Conservation (phyloP, 2,888 invertebrate species). For the Eupithecia subfuscata region DNA sequence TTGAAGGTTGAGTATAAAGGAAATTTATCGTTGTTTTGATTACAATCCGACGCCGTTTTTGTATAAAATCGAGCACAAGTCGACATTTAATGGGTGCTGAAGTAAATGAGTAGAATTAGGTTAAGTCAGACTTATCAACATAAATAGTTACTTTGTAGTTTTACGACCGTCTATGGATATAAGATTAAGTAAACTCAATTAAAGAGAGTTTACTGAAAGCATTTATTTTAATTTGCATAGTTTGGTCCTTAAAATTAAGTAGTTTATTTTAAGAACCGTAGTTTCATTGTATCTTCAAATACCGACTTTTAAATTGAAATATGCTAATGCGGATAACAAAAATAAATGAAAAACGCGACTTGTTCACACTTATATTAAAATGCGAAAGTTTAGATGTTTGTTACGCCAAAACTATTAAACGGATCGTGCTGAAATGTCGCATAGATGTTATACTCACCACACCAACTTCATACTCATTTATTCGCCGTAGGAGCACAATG, state of each 20-base stretch:
- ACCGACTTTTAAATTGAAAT: background rate
- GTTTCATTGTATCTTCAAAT: background rate
- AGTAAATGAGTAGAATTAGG: slow-evolving; percentile 6
- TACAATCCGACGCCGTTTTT: slow-evolving; percentile 40
- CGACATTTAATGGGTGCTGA: slow-evolving; percentile 19
- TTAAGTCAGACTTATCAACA: slow-evolving; percentile 13
- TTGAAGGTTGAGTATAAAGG: slow-evolving; percentile 44
- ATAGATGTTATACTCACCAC: too few relatives aligned
- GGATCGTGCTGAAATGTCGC: too few relatives aligned
- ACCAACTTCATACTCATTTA: too few relatives aligned
- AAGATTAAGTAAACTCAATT: background rate
- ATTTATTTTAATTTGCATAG: slow-evolving; percentile 2
- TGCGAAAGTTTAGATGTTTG: too few relatives aligned
- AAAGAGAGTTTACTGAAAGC: background rate
- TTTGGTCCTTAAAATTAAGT: background rate
- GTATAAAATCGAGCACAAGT: slow-evolving; percentile 33
- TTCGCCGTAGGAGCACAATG: too few relatives aligned
- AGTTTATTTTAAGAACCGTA: background rate
- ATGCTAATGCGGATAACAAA: too few relatives aligned
- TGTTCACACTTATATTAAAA: too few relatives aligned
- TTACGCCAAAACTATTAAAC: too few relatives aligned
- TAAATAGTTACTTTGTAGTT: slow-evolving; percentile 4
- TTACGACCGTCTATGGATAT: background rate
- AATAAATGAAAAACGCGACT: too few relatives aligned
- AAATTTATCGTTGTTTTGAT: slow-evolving; percentile 47